Evolutionary conservation across 2,888 invertebrate genomes (phyloP), one percentile per base, ranked within the genome.

Genomic region (Rugalucina vietnamica): DNA sequence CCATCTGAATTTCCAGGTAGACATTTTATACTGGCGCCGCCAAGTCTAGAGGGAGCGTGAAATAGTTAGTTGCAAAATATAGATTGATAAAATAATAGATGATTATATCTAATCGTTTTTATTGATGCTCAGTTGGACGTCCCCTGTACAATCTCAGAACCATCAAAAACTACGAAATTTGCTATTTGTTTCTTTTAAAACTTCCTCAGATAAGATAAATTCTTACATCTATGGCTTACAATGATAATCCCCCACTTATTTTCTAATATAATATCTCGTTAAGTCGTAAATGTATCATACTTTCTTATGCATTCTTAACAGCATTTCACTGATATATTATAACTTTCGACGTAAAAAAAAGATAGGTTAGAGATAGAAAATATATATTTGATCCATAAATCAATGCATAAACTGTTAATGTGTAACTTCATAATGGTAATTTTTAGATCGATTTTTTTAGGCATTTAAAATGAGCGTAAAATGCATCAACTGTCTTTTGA

Each of bases 161-260:
- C 65, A 65, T 65, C 65, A 65, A 65, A 65, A 29, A 32, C 65
- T 65, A 65, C 65, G 65, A 65, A 65, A 65, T 65, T 34, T 65
- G 65, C 65, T 65, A 65, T 65, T 65, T 65, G 65, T 65, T 65
- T 65, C 65, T 34, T 65, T 65, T 65, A 65, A 65, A 65, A 65
- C 65, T 65, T 65, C 65, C 65, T 34, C 65, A 21, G 65, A 65
- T 65, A 65, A 65, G 65, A 65, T 65, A 65, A 18, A 65, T 65
- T 65, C 65, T n/a, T 65, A 65, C 34, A 34, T 24, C 21, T 32
- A 65, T 65, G 65, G 65, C 24, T 34, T 65, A 65, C 34, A 65
- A 34, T 65, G 65, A 65, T 65, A 65, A 65, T 65, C 65, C 21
- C 65, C 65, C 29, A 34, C 65, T 65, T 65, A 65, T 65, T 65